Base-by-base conservation (phyloP, 1,140 invertebrate genomes). In the Halesus radiatus region DNA sequence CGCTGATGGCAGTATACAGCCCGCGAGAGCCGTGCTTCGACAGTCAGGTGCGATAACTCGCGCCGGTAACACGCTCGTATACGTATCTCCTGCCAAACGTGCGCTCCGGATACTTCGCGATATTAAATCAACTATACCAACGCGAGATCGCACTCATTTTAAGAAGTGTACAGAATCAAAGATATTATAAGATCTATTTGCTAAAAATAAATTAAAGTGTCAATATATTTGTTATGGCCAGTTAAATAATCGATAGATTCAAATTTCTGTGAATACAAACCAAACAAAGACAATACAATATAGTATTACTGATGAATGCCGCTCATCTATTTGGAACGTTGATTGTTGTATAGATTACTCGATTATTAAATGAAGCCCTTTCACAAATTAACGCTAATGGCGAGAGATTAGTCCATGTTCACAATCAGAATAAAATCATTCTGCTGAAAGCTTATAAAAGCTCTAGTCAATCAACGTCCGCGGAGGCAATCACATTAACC, bases 381-480 rank as follows among this genome's bases (percentile, higher is more conserved):
- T 66, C 62, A 66, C 62, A 66, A 66, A 60, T 60, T 60, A 60
- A 26, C 62, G 62, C 15, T 66, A 66, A 66, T 66, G 29, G 16
- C 37, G 3, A 18, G 15, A 52, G 68, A 72, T 72, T 72, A 52
- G 62, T 10, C 8, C 23, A 18, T 3, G 68, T 26, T 72, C 68
- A 29, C 26, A 75, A 75, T 75, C 72, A 75, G 20, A 75, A 75
- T 75, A 26, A 75, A 75, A 75, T 75, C 72, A 75, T 75, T 75
- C 22, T 4, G 26, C 16, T 75, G 54, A 75, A 75, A 75, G 72
- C 72, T 75, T 75, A 37, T 75, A 13, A 52, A 52, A 72, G 62
- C 68, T 23, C 22, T 72, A 10, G 26, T 32, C 72, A 56, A 75
- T 75, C 72, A 75, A 60, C 70, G 29, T 0, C 52, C 13, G 26